Percentiles rank a stretch among this genome's conserved stretches.
Conservation (phyloP, 1,140 invertebrate species). For the Solenopsis invicta region DNA sequence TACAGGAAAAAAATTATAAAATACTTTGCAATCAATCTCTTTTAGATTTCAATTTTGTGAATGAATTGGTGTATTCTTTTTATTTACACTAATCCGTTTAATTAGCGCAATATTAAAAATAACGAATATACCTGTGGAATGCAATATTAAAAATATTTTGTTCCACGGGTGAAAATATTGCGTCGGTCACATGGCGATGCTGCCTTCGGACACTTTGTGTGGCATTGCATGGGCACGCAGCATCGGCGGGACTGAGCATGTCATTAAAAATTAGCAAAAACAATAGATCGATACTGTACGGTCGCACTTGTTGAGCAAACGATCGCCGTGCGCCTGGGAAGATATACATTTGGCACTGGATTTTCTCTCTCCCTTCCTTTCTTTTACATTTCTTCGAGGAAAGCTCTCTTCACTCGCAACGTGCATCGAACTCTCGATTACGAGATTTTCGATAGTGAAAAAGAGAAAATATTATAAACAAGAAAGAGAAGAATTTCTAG, state of each 20-base stretch:
- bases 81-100: conserved; percentile 9
- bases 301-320: conserved; percentile 81
- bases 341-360: conserved; percentile 78
- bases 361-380: conserved; percentile 44
- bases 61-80: not conserved
- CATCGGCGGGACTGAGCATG: conserved; percentile 43
- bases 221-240: conserved; percentile 48
- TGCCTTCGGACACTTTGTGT: not conserved
- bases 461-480: not conserved
- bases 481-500: not conserved
- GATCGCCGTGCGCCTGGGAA: conserved; percentile 76
- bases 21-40: conserved; percentile 12
- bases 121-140: not conserved
- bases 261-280: conserved; percentile 56
- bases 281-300: conserved; percentile 65
- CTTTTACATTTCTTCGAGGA: not conserved
- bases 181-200: not conserved
- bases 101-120: conserved; percentile 31
- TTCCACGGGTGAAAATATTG: conserved; percentile 4
- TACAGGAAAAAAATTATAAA: not conserved
- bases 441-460: not conserved
- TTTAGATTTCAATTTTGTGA: not conserved
- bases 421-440: conserved; percentile 50
- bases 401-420: conserved; percentile 14
- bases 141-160: not conserved